Conservation (phyloP, 2,888 invertebrate species). For the Coenonympha arcania region DNA sequence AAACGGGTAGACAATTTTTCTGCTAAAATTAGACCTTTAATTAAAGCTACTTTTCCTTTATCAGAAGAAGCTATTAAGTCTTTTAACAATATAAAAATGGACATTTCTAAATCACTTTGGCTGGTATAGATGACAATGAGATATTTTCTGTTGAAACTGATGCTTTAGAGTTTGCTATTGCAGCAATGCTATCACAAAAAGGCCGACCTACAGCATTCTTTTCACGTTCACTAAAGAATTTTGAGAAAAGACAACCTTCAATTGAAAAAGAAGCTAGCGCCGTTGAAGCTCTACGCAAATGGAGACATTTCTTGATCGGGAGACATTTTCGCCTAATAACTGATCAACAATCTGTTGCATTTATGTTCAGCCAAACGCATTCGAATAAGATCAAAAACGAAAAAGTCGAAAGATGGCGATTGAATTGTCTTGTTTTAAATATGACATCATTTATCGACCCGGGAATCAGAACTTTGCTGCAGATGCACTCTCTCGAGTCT, state of each 20-base stretch:
- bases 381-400: too few relatives aligned
- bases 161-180: constrained; percentile 7
- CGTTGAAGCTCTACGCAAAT: constrained; percentile 7
- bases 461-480: too few relatives aligned
- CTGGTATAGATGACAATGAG: constrained; percentile 6
- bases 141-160: constrained; percentile 9
- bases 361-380: neutral
- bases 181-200: constrained; percentile 6
- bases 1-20: neutral
- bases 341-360: neutral
- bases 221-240: too few relatives aligned
- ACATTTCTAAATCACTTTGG: neutral
- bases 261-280: constrained; percentile 1
- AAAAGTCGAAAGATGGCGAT: too few relatives aligned
- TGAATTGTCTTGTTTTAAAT: too few relatives aligned
- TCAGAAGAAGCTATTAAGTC: too few relatives aligned
- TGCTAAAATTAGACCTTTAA: too few relatives aligned
- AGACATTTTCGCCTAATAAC: constrained; percentile 1
- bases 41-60: neutral
- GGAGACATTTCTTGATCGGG: neutral
- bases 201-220: constrained; percentile 9
- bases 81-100: too few relatives aligned
- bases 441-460: too few relatives aligned
- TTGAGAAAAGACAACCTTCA: neutral
- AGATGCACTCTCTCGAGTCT: too few relatives aligned